Conservation (phyloP, 2,113 vertebrate species). For the Burhinus oedicnemus region DNA sequence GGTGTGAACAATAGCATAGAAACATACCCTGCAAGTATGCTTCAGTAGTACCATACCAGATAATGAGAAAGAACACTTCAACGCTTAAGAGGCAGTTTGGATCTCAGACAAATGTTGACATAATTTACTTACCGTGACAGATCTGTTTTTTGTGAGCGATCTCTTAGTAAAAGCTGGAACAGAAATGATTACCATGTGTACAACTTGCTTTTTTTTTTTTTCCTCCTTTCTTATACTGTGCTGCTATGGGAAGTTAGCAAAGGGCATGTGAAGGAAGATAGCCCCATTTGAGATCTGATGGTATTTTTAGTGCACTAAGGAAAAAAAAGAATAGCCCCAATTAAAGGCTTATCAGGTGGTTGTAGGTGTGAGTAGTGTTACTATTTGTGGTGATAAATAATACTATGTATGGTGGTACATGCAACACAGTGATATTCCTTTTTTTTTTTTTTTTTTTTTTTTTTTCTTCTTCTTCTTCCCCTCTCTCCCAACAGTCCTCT, state of each 20-base stretch:
- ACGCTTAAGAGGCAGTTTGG: not conserved
- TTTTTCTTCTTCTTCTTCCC: not conserved
- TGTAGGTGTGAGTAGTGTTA: not conserved
- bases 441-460: not conserved
- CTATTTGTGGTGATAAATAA: not conserved
- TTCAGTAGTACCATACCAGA: not conserved
- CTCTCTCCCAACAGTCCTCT: not conserved
- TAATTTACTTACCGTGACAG: not conserved
- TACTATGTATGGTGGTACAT: not conserved
- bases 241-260: not conserved
- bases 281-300: not conserved
- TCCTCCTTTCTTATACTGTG: not conserved
- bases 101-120: not conserved
- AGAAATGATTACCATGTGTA: not conserved
- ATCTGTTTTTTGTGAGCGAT: not conserved
- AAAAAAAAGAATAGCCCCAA: not conserved
- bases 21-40: not conserved
- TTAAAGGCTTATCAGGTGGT: not conserved
- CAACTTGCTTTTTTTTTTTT: not conserved
- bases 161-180: not conserved
- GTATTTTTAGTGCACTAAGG: slow-evolving; percentile 7
- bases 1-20: not conserved
- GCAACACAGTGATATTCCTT: not conserved
- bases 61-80: not conserved
- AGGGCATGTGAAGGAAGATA: not conserved